Base-by-base conservation (phyloP, 2,888 invertebrate genomes). In the Lepas anatifera region DNA sequence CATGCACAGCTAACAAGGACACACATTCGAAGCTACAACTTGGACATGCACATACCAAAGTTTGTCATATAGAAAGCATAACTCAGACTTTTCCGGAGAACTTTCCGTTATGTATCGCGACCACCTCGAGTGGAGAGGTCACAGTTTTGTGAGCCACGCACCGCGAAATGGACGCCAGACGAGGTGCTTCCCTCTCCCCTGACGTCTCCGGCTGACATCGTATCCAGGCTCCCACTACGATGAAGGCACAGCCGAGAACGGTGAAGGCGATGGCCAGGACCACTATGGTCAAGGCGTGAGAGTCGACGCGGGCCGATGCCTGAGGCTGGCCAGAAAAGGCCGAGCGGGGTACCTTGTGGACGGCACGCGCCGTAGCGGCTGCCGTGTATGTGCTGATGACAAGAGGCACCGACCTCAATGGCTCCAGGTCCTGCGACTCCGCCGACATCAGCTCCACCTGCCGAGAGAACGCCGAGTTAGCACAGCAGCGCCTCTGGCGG, bases 331-430 rank as follows among this genome's bases (percentile, higher is more conserved):
- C 58, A 22, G 58, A 32, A 32, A 58, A 35, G 32, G 58, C 58
- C 35, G 58, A 58, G 58, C 58, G 58, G 18, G 58, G 58, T 35
- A 58, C 58, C 58, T 58, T 58, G 58, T 32, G 58, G 7, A 32
- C 35, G 32, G 22, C 22, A 3, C 35, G 32, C n/a, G n/a, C n/a
- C 22, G 8, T 18, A 27, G n/a, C 25, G 2, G 25, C 39, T 39
- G 10, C 66, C 39, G 25, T 66, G 66, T 66, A 41, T 6, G 66
- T 66, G 66, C 66, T 66, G 66, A 66, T 66, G 11, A 66, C 66
- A 37, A 66, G 66, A n/a, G 66, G 66, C n/a, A 66, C 66, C 4
- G 66, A 66, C 13, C 66, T n/a, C 66, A 66, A 13, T 27, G 39
- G 27, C 39, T 66, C 39, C 6, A 32, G 7, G 22, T 8, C 58